These are phyloP conservation scores for Crocallis elinguaria DNA, from an alignment of 2,888 invertebrate genomes.

Conservation along the genomic window DNA sequence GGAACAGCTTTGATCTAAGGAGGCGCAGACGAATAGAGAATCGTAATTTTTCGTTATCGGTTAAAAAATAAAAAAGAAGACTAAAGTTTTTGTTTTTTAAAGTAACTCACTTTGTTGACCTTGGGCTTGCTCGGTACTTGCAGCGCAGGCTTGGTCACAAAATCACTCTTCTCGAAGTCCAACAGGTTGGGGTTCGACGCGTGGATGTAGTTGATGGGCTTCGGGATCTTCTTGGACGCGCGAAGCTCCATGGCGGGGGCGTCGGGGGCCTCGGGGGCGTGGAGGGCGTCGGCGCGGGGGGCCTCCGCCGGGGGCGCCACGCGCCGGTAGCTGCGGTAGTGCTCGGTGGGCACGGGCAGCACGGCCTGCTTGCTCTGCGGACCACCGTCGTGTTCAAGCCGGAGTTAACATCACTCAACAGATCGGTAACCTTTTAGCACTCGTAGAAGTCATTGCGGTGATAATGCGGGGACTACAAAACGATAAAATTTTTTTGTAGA, in stretches of 20 bases:
- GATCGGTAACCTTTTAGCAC: too few species aligned
- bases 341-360: constrained; percentile 91
- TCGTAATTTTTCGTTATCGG: too few species aligned
- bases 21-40: too few species aligned
- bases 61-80: not conserved
- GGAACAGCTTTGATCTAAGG: too few species aligned
- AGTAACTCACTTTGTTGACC: constrained; percentile 38
- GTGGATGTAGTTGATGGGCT: constrained; percentile 87
- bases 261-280: constrained; percentile 26
- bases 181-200: constrained; percentile 89
- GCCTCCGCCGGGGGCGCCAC: constrained; percentile 70
- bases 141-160: constrained; percentile 57
- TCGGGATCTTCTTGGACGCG: constrained; percentile 57
- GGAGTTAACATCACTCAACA: too few species aligned
- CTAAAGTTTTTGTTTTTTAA: not conserved
- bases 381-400: too few species aligned
- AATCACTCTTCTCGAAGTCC: constrained; percentile 84
- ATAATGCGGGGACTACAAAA: too few species aligned
- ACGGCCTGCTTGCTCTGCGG: constrained; percentile 60
- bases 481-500: too few species aligned
- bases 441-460: too few species aligned
- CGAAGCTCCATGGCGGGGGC: constrained; percentile 16
- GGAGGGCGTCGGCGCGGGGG: constrained; percentile 18
- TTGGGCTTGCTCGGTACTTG: constrained; percentile 61
- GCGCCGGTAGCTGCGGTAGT: constrained; percentile 89